Evolutionary conservation across 1,140 invertebrate genomes (phyloP).

Genomic region (Bombus balteatus): DNA sequence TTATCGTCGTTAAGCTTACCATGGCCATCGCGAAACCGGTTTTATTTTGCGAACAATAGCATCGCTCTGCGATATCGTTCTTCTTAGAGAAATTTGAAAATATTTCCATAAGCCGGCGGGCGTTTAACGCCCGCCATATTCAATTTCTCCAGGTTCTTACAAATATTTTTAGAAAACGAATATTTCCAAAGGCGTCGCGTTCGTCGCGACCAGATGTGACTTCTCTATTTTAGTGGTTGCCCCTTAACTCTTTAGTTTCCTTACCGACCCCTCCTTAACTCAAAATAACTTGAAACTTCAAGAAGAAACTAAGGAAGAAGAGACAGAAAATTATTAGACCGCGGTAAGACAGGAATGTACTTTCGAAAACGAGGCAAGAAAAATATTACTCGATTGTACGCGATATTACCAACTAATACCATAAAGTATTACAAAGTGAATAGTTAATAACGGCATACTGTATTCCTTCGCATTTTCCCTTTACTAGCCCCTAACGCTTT

Average conservation of each 20-base stretch:
- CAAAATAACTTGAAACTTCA: constrained; percentile 24
- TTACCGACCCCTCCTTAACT: constrained; percentile 11
- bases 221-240: constrained; percentile 33
- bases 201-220: constrained; percentile 34
- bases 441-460: background rate
- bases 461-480: too few relatives aligned
- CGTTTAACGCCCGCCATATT: background rate
- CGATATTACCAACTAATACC: background rate
- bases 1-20: background rate
- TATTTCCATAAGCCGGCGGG: background rate
- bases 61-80: too few relatives aligned
- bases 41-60: constrained; percentile 3
- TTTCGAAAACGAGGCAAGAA: background rate
- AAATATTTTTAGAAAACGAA: constrained; percentile 1
- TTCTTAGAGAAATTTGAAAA: background rate
- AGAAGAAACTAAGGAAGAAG: constrained; percentile 4
- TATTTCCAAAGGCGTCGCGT: constrained; percentile 19
- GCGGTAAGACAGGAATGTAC: background rate
- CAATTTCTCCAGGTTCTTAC: background rate
- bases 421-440: background rate
- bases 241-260: constrained; percentile 38
- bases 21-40: background rate
- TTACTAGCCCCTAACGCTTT: background rate
- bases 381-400: background rate
- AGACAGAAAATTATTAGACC: constrained; percentile 13